Percentiles rank a stretch among this genome's conserved stretches.
Evolutionary conservation across 2,797 vertebrate species (phyloP).

Genomic region (Octomys mimax): DNA sequence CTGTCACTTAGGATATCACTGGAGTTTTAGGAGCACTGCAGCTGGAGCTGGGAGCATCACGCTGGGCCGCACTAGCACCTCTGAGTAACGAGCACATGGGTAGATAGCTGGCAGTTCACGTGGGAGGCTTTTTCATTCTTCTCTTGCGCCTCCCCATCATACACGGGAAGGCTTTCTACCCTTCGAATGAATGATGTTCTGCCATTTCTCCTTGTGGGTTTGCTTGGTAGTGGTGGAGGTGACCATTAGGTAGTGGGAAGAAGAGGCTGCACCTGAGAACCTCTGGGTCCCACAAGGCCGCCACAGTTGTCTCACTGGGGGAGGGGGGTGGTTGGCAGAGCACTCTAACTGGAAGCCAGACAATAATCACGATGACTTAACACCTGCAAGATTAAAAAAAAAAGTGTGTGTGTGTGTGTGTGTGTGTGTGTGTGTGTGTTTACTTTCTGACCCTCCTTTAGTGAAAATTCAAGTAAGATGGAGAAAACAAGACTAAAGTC

Average conservation of each 20-base stretch:
- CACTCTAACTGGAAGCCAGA: neutral
- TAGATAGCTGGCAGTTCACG: neutral
- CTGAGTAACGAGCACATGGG: neutral
- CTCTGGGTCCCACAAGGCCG: neutral
- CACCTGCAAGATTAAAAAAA: neutral
- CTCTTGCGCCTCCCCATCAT: neutral
- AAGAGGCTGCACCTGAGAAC: neutral
- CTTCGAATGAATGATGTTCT: neutral
- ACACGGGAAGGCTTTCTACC: neutral
- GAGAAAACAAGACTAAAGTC: neutral
- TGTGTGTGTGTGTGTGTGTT: neutral
- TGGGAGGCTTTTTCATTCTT: neutral
- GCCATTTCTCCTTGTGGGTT: neutral
- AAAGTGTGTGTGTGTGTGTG: neutral
- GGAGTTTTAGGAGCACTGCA: neutral
- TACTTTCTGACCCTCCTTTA: conserved; percentile 4
- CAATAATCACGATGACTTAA: neutral
- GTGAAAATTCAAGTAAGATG: conserved; percentile 18
- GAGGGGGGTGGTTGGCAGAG: no score
- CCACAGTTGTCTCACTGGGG: neutral
- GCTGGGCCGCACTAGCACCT: neutral
- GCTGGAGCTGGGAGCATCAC: neutral
- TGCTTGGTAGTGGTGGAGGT: neutral
- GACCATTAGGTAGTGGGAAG: neutral
- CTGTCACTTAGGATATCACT: neutral